Evolutionary conservation across 2,797 vertebrate genomes (phyloP).

Genomic region (Discoglossus pictus): DNA sequence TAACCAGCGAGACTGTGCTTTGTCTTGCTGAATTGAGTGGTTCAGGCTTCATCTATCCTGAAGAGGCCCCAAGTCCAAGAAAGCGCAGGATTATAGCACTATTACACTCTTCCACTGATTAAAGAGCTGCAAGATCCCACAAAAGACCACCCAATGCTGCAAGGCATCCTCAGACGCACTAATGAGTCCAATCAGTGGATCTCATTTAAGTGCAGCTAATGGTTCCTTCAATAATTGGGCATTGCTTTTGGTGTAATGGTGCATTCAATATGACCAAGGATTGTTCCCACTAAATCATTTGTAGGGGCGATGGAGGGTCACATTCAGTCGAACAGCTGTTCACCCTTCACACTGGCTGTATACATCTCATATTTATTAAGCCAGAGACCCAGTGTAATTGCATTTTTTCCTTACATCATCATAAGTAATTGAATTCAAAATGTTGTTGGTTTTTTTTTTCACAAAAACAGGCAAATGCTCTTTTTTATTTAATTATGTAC

Average conservation of each 20-base stretch:
- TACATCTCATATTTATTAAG: too few species aligned
- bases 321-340: too few species aligned
- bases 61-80: constrained; percentile 1
- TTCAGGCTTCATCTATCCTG: background rate
- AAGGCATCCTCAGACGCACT: background rate
- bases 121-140: constrained; percentile 1
- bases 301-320: background rate
- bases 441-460: too few species aligned
- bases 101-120: background rate
- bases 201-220: background rate
- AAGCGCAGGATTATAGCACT: background rate
- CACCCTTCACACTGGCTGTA: too few species aligned
- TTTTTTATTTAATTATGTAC: too few species aligned
- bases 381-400: too few species aligned
- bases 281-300: constrained; percentile 4
- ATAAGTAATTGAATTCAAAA: too few species aligned
- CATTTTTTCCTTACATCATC: too few species aligned
- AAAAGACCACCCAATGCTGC: constrained; percentile 8
- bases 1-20: too few species aligned
- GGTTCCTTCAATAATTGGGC: background rate
- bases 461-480: too few species aligned
- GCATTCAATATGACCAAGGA: background rate
- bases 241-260: background rate
- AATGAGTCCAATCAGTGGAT: background rate
- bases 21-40: too few species aligned